Conservation (phyloP, 2,113 vertebrate genomes). For the Mesoclemmys tuberculata region DNA sequence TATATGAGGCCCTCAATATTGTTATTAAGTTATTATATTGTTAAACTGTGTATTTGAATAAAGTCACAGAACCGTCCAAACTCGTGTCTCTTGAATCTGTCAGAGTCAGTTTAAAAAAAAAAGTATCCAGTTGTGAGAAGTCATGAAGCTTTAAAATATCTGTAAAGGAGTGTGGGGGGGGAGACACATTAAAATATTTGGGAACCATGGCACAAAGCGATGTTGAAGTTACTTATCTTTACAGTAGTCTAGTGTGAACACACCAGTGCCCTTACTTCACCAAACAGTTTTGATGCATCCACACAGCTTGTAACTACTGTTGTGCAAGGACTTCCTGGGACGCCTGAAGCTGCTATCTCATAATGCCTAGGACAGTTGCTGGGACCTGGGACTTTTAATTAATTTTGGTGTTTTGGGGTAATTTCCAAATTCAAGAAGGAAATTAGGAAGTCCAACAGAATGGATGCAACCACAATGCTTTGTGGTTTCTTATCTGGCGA, state of each 20-base stretch:
- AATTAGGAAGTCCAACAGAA: neutral
- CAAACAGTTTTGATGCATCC: neutral
- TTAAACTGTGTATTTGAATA: neutral
- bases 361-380: neutral
- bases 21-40: neutral
- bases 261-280: neutral
- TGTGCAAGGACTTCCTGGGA: neutral
- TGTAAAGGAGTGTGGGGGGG: no score
- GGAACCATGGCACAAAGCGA: neutral
- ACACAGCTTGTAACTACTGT: neutral
- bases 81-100: neutral
- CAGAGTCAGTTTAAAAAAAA: neutral
- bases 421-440: constrained; percentile 8
- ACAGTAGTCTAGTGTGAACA: neutral
- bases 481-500: constrained; percentile 31
- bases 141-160: neutral
- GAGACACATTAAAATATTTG: neutral
- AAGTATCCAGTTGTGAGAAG: neutral
- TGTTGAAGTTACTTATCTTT: neutral
- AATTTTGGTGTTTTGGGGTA: neutral
- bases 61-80: neutral
- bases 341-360: neutral
- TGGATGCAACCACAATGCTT: constrained; percentile 15
- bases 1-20: neutral
- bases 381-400: neutral